phyloP scores from a whole-genome alignment of 2,113 vertebrate species.

The Morphnarchus princeps region DNA sequence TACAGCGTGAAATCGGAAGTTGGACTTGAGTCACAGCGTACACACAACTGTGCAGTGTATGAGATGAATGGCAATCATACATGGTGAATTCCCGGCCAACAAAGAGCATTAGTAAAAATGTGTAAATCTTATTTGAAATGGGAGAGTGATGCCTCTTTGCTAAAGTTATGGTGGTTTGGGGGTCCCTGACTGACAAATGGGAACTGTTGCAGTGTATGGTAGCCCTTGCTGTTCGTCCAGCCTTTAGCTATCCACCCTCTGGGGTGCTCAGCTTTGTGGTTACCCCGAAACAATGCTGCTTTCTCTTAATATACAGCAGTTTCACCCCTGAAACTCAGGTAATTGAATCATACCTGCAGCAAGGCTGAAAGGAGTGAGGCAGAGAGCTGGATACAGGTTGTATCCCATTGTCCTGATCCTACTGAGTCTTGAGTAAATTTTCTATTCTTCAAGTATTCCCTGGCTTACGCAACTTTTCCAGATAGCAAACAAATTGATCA shows the following conservation, averaged over 20 bases:
- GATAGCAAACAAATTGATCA: background rate
- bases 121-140: background rate
- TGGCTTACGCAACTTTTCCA: background rate
- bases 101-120: background rate
- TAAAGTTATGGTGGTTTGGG: background rate
- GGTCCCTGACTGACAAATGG: accelerated
- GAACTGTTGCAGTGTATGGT: background rate
- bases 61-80: background rate
- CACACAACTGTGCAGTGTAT: background rate
- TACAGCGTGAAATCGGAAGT: background rate
- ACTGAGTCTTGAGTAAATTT: background rate
- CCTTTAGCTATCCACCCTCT: background rate
- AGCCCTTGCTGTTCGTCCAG: background rate
- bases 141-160: background rate
- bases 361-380: background rate
- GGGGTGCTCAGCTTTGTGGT: background rate
- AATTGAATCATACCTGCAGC: background rate
- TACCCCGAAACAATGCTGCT: background rate
- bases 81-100: background rate
- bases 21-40: background rate
- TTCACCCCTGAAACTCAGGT: background rate
- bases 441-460: background rate
- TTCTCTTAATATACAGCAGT: background rate
- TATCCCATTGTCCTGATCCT: background rate
- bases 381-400: background rate